Conservation (phyloP, 2,113 vertebrate genomes). For the Microcebus tavaratra region DNA sequence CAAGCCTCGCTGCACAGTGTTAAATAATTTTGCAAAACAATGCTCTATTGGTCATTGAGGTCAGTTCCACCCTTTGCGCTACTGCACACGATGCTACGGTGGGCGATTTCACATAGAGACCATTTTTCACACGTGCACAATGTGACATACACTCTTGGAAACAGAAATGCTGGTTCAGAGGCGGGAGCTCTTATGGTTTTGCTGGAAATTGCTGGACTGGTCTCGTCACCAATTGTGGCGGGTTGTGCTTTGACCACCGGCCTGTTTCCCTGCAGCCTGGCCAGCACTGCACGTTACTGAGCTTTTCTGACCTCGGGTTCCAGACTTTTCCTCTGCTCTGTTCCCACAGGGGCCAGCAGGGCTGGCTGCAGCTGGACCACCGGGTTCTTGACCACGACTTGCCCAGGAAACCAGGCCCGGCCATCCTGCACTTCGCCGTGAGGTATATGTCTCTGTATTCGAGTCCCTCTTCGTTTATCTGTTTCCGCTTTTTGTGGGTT, state of each 20-base stretch:
- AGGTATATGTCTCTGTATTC: slow-evolving; percentile 87
- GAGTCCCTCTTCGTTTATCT: not conserved
- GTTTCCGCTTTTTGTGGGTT: no score
- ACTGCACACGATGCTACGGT: not conserved
- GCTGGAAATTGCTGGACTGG: not conserved
- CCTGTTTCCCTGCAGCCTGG: not conserved
- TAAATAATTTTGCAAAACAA: not conserved
- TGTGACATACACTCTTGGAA: not conserved
- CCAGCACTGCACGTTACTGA: not conserved
- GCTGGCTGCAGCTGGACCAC: slow-evolving; percentile 97
- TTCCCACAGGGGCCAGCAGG: slow-evolving; percentile 91
- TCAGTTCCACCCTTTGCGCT: not conserved
- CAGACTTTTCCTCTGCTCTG: slow-evolving; percentile 25
- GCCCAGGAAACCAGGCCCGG: slow-evolving; percentile 91
- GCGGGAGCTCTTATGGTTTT: not conserved
- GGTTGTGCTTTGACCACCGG: no score
- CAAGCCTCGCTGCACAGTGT: not conserved
- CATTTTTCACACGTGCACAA: not conserved
- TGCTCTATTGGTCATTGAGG: not conserved
- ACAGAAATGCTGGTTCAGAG: not conserved
- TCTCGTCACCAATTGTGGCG: not conserved
- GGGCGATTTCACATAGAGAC: not conserved
- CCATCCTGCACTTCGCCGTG: slow-evolving; percentile 93
- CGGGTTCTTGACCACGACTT: slow-evolving; percentile 97
- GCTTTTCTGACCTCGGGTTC: not conserved